Base-by-base conservation (phyloP, 37 sponge, comb jelly and placozoan species). In the Axinella damicornis region DNA sequence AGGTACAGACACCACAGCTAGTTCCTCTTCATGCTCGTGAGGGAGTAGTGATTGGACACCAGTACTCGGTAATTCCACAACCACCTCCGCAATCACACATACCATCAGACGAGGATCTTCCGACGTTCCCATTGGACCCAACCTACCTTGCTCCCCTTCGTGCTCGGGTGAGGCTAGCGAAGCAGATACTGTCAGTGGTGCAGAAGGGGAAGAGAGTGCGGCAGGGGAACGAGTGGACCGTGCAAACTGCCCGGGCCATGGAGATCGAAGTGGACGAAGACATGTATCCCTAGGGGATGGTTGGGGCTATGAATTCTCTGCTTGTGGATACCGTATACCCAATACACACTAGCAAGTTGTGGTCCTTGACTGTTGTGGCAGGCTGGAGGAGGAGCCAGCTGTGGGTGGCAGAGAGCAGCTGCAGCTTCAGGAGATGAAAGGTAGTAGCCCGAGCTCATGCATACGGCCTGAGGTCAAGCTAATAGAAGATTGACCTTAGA, bases 251-350 rank as follows among this genome's bases (percentile, higher is more conserved):
- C 25, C 73, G 86, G 31, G 90, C 87, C 20, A 68, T 95, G 95
- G 95, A 92, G 12, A 76, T 95, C n/a, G 83, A 82, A 24, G 56
- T 95, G 27, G 93, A 92, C 24, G 90, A 95, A 25, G 66, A 64
- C 27, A 16, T 83, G 84, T 83, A 83, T 83, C 84, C 83, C 55
- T 72, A 33, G 15, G 0, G 38, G 18, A 66, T 46, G 46, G 46
- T 9, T n/a, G n/a, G n/a, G n/a, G n/a, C n/a, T n/a, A n/a, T n/a
- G n/a, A n/a, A n/a, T n/a, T n/a, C n/a, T n/a, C n/a, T n/a, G n/a
- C n/a, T n/a, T n/a, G n/a, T n/a, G n/a, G n/a, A n/a, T n/a, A n/a
- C n/a, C n/a, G n/a, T n/a, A n/a, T n/a, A n/a, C n/a, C n/a, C n/a
- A n/a, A n/a, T n/a, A n/a, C n/a, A n/a, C n/a, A n/a, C n/a, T n/a